Evolutionary conservation across 1,140 invertebrate genomes (phyloP), one percentile per base, ranked within the genome.

Genomic region (Ceratina japonica): DNA sequence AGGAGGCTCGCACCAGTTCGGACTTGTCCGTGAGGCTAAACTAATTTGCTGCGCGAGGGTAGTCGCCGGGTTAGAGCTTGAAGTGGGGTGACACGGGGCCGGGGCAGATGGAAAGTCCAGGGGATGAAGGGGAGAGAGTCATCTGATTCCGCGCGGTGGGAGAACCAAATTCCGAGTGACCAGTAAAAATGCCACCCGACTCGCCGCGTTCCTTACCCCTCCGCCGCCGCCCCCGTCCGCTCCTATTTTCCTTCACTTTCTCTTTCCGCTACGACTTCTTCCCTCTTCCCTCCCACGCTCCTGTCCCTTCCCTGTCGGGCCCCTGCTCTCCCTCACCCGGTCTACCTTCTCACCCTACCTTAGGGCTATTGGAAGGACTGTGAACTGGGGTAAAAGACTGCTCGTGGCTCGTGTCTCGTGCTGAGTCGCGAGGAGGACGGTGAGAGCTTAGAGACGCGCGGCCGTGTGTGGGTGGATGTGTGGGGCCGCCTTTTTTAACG

Each of bases 381-480:
- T 89, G 91, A 91, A 91, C 86, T 90, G 86, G 89, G 88, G 88
- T 90, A 89, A 89, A 91, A 91, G 85, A 88, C 87, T 88, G 65
- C 82, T 87, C 83, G 37, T 44, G 37, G 37, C 37, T 44, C 37
- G 37, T 44, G 37, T 44, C 37, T 44, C 37, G 79, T 81, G 79
- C 77, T 87, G 81, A 82, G 81, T 85, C 76, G 81, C 74, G 82
- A 72, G 72, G 80, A 82, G 56, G 78, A 75, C 81, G 76, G 65
- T 76, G 65, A 66, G 76, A 80, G 69, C 71, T 83, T 54, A 61
- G 69, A 62, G 49, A 31, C 66, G 68, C 20, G 58, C 74, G 64
- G 56, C 49, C 79, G 62, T 69, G 69, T 75, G 62, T 61, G 72
- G 78, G 73, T 56, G 54, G 54, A n/a, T 56, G 54, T 56, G 54